Evolutionary conservation across 1,140 invertebrate species (phyloP), one percentile per base, ranked within the genome.

Genomic region (Acromyrmex charruanus): DNA sequence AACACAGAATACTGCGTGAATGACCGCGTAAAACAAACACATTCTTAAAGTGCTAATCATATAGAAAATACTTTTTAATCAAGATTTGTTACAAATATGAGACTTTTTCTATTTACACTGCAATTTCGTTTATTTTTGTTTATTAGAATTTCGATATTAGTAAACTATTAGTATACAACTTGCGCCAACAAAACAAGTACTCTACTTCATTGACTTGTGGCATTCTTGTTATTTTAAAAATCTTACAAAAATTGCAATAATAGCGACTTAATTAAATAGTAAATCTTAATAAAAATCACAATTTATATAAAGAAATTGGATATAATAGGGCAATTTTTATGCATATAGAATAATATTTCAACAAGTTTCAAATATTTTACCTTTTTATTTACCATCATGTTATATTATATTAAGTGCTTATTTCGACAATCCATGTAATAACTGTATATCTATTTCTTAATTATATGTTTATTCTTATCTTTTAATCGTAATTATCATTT

Each of bases 361-460:
- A n/a, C 3, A 55, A 55, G 10, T 74, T 74, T 72, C 3, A 55
- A 10, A 74, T n/a, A 72, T 72, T 72, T 28, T n/a, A 53, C 0
- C 2, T 69, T 28, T 16, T 51, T 69, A 39, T 51, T 71, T 3
- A 25, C 25, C 4, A 69, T 49, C 25, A 0, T 28, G 16, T 28
- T 51, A 51, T 65, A 1, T 35, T 65, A 28, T 53, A 12, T 72
- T 72, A 7, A 53, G 31, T 55, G 18, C 4, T 31, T 10, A 31
- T 55, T 71, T 55, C 1, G 21, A 12, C 2, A 3, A 69, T 49
- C 3, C 1, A 35, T 21, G n/a, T 71, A 75, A 35, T 4, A 39
- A 59, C n/a, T 39, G 59, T 12, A 75, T 12, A 53, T 53, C 12
- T 58, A 35, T 55, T 55, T 58, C 9, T 74, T 14, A 74, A 28